phyloP scores from a whole-genome alignment of 2,113 vertebrate genomes.

The Hoplias malabaricus region DNA sequence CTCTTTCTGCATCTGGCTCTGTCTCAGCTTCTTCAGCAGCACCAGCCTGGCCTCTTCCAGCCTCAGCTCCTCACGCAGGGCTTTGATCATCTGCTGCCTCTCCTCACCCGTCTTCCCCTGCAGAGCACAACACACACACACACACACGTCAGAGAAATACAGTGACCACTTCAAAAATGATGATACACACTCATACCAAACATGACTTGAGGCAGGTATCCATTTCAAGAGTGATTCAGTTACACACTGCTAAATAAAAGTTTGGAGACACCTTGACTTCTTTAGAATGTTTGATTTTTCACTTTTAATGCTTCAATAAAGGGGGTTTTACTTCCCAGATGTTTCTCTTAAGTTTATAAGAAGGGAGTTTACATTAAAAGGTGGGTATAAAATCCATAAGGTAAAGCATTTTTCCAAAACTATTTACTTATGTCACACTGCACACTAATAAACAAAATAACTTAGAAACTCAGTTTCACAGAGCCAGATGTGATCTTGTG shows the following conservation, averaged over 20 bases:
- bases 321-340: too few species aligned
- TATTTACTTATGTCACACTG: too few species aligned
- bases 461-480: too few species aligned
- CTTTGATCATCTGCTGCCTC: constrained; percentile 94
- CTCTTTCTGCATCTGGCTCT: constrained; percentile 97
- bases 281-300: too few species aligned
- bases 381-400: too few species aligned
- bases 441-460: too few species aligned
- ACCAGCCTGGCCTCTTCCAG: constrained; percentile 93
- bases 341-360: too few species aligned
- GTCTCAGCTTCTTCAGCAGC: constrained; percentile 92
- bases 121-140: constrained; percentile 21
- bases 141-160: constrained; percentile 3
- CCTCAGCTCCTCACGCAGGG: constrained; percentile 90
- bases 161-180: background rate
- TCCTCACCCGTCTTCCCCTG: constrained; percentile 92
- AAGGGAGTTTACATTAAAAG: too few species aligned
- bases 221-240: background rate
- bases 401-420: too few species aligned
- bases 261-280: too few species aligned
- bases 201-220: background rate
- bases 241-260: background rate
- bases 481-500: too few species aligned
- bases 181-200: constrained; percentile 8
- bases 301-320: too few species aligned